Evolutionary conservation across 2,113 vertebrate genomes (phyloP).

Genomic region (Microcebus ravelobensis): DNA sequence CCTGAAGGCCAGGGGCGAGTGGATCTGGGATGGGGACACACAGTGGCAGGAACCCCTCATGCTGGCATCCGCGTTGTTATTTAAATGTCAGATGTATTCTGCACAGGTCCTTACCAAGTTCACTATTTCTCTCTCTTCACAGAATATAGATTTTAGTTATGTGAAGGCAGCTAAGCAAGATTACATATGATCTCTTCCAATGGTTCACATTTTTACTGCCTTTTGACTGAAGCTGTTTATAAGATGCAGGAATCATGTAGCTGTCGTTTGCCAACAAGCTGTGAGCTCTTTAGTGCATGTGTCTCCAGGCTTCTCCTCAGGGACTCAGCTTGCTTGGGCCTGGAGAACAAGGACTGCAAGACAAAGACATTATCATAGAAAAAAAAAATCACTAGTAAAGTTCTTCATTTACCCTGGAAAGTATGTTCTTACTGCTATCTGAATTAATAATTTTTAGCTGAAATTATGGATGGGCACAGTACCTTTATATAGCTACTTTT

Average conservation of each 20-base stretch:
- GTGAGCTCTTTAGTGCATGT: not conserved
- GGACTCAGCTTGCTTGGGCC: not conserved
- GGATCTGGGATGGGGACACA: fast-evolving
- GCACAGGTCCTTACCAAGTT: not conserved
- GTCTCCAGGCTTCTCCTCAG: not conserved
- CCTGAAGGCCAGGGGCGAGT: not conserved
- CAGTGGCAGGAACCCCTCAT: not conserved
- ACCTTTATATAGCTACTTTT: not conserved
- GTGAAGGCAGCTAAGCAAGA: not conserved
- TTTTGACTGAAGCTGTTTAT: not conserved
- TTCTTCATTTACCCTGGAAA: not conserved
- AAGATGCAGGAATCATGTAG: not conserved
- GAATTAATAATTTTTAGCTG: slow-evolving; percentile 21
- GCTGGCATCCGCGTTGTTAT: not conserved
- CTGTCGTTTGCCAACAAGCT: not conserved
- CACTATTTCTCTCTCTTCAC: not conserved
- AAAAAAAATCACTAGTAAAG: not conserved
- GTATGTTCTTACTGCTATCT: not conserved
- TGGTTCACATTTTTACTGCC: not conserved
- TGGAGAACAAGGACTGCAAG: not conserved
- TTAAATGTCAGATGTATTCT: not conserved
- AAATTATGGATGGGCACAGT: not conserved
- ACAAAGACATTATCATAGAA: not conserved
- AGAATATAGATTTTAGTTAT: not conserved
- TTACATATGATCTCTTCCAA: not conserved